Base-by-base conservation (phyloP, 2,888 invertebrate genomes). In the Eupeodes luniger region DNA sequence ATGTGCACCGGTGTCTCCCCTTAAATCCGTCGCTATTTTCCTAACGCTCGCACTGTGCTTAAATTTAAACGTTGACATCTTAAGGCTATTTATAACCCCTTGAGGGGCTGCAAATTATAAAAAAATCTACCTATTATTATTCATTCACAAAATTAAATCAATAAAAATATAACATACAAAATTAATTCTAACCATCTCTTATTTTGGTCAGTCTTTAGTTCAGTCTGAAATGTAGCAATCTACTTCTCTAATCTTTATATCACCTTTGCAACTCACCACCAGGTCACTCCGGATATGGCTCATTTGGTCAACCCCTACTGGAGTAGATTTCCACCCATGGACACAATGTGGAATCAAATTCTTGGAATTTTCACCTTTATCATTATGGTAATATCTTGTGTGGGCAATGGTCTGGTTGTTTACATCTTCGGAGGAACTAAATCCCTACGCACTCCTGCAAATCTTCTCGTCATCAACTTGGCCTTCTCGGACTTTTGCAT, bases 401-500 rank as follows among this genome's bases (percentile, higher is more conserved):
- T 90, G 51, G 92, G 91, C 66, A 92, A 91, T 81, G 91, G 90
- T 4, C 90, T 91, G 0, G 92, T 96, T 19, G 93, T 96, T 76
- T 96, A 95, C 93, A 96, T 96, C 90, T 96, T 96, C 93, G 94
- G 94, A 66, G 94, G 95, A 62, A 96, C 96, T 59, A 96, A 96
- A 92, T 91, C 92, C 36, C 87, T 95, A 19, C 93, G 95, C 86
- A 95, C 95, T 14, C 95, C 95, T 1, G 95, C 95, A 74, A 96
- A 96, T 91, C 92, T 95, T 90, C 93, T 95, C 66, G 94, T 96
- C 11, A 94, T 95, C 49, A 96, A 95, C 91, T 93, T 96, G 89
- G 95, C 95, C 1, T 94, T 96, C 90, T 95, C 95, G 47, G 96
- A 96, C 91, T 94, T 95, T 90, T 92, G 94, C 75, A 95, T 95